Conservation (phyloP, 2,888 invertebrate species). For the Drosophila paucipuncta region DNA sequence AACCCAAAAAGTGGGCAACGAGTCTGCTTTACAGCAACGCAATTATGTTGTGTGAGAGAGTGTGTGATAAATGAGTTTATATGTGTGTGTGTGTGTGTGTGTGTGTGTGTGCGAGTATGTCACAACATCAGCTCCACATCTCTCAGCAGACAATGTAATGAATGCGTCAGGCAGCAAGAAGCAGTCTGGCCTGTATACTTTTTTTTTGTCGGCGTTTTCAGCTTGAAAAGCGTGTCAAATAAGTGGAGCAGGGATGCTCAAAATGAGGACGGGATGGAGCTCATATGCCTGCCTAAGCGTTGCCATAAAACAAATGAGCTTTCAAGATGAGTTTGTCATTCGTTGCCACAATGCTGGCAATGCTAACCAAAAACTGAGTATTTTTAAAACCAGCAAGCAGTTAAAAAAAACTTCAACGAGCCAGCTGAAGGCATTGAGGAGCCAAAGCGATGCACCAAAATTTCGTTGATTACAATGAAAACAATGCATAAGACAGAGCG, state of each 20-base stretch:
- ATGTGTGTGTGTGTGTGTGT: conserved; percentile 10
- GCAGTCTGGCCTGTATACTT: conserved; percentile 43
- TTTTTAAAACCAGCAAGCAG: conserved; percentile 48
- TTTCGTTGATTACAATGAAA: conserved; percentile 62
- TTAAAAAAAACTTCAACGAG: conserved; percentile 11
- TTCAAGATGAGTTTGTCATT: conserved; percentile 78
- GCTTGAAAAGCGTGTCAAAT: conserved; percentile 78
- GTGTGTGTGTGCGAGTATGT: conserved; percentile 27
- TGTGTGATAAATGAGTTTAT: conserved; percentile 14
- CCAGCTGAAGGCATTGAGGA: neutral
- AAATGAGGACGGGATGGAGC: conserved; percentile 14
- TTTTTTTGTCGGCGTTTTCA: conserved; percentile 30
- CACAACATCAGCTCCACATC: conserved; percentile 9
- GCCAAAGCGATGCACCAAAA: conserved; percentile 56
- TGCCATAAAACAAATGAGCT: conserved; percentile 77
- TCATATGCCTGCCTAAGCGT: conserved; percentile 68
- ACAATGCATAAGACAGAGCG: conserved; percentile 31
- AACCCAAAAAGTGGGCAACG: conserved; percentile 60
- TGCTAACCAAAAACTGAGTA: conserved; percentile 12
- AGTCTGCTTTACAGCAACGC: conserved; percentile 44
- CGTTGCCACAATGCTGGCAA: conserved; percentile 34
- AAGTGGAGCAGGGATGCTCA: conserved; percentile 56
- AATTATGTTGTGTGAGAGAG: conserved; percentile 53
- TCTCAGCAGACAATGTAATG: conserved; percentile 64
- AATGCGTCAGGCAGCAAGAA: conserved; percentile 57